Evolutionary conservation across 2,888 invertebrate species (phyloP).

Genomic region (Drosophila conformis): DNA sequence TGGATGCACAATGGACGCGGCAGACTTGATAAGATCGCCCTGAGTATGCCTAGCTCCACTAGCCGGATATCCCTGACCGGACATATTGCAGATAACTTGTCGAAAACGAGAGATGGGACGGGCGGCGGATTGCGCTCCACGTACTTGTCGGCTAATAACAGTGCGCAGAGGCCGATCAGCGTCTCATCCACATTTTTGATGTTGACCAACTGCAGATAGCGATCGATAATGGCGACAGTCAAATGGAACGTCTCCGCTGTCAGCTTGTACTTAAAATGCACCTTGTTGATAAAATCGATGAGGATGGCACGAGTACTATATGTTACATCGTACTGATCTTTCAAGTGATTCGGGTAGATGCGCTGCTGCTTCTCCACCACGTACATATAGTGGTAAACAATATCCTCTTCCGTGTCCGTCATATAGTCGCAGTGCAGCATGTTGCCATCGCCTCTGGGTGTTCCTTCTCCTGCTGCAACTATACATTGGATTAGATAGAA

Average conservation of each 20-base stretch:
- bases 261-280: slow-evolving; percentile 93
- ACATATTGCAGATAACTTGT: accelerated
- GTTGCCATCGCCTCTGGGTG: too few relatives aligned
- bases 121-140: slow-evolving; percentile 95
- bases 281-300: slow-evolving; percentile 97
- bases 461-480: too few relatives aligned
- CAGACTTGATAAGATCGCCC: slow-evolving; percentile 89
- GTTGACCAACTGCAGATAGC: slow-evolving; percentile 89
- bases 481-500: too few relatives aligned
- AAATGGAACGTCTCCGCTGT: slow-evolving; percentile 95
- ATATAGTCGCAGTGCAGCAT: slow-evolving; percentile 70
- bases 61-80: accelerated
- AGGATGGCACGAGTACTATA: slow-evolving; percentile 94
- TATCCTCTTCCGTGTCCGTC: slow-evolving; percentile 89
- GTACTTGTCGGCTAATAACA: slow-evolving; percentile 96
- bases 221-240: slow-evolving; percentile 94
- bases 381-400: neutral
- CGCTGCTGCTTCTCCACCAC: slow-evolving; percentile 89
- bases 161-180: slow-evolving; percentile 92
- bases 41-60: slow-evolving; percentile 90
- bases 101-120: accelerated
- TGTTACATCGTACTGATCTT: slow-evolving; percentile 88
- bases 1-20: slow-evolving; percentile 94
- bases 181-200: slow-evolving; percentile 82
- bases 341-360: slow-evolving; percentile 88